Conservation (phyloP, 1,140 invertebrate species). For the Calliopsis andreniformis region DNA sequence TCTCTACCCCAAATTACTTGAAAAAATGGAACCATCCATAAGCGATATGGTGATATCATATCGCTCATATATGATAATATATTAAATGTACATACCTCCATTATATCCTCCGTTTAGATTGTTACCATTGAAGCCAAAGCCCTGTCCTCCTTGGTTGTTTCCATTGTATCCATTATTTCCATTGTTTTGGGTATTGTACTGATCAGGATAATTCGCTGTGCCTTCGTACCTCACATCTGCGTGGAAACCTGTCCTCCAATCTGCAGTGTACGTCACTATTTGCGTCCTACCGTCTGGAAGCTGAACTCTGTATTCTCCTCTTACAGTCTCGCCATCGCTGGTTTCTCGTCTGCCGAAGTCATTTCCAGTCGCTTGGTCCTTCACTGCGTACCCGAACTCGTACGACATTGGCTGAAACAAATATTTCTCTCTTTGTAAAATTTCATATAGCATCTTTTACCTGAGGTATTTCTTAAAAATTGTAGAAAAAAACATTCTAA, state of each 20-base stretch:
- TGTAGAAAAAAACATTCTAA: no score
- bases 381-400: conserved; percentile 90
- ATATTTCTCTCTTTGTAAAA: neutral
- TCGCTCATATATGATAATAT: no score
- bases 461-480: no score
- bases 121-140: conserved; percentile 61
- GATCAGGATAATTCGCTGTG: conserved; percentile 85
- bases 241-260: conserved; percentile 89
- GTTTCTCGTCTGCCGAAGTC: conserved; percentile 87
- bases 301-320: conserved; percentile 88
- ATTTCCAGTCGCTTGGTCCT: conserved; percentile 87
- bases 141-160: conserved; percentile 47
- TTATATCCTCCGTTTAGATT: conserved; percentile 52
- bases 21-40: no score
- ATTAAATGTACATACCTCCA: conserved; percentile 34
- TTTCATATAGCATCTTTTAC: neutral
- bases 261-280: conserved; percentile 89
- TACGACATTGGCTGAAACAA: conserved; percentile 87
- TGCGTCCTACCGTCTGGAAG: conserved; percentile 88
- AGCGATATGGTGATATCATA: no score
- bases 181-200: conserved; percentile 70
- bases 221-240: conserved; percentile 91
- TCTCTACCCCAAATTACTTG: no score
- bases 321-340: conserved; percentile 87
- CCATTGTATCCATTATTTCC: conserved; percentile 49